Evolutionary conservation across 2,113 vertebrate species (phyloP), one percentile per base, ranked within the genome.

Genomic region (Atherinomorus stipes): DNA sequence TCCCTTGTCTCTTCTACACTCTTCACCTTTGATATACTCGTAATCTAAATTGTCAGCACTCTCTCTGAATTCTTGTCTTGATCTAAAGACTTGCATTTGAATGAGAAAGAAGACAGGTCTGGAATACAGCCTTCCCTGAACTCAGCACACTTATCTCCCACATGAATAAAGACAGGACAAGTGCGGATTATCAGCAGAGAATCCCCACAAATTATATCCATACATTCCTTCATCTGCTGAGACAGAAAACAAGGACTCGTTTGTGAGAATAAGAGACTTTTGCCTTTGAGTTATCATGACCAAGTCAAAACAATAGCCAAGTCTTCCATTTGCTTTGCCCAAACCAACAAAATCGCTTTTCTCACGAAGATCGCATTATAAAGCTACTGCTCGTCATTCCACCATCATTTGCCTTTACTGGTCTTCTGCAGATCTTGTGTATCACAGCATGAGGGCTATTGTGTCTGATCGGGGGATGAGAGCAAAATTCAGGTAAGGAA

Each of bases 41-140:
- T 85, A 78, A 88, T 90, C 62, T 69, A 75, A 79, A 88, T 53
- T 84, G 86, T 92, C 88, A 85, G 81, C 74, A 58, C 42, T 66
- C 50, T 71, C 85, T 87, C 66, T 26, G 40, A 91, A 86, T 90
- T 89, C 84, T 78, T 62, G 63, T 54, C 47, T 71, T 76, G 85
- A 89, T 81, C 71, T 74, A 67, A 83, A 90, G 88, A 83, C 80
- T 68, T 87, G 71, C n/a, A 22, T 64, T 60, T 2, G 5, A 69
- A 72, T 73, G 7, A 25, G 26, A 71, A 59, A 78, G 65, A 47
- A 26, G 13, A 38, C 28, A 57, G 5, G 58, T 87, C 85, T 91
- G 79, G 60, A 86, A 88, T 67, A 77, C 40, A 58, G 49, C 49
- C 85, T 52, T 65, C 53, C 71, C 78, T 51, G 45, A 49, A 85